Conservation (phyloP, 2,888 invertebrate species). For the Adineta ricciae region DNA sequence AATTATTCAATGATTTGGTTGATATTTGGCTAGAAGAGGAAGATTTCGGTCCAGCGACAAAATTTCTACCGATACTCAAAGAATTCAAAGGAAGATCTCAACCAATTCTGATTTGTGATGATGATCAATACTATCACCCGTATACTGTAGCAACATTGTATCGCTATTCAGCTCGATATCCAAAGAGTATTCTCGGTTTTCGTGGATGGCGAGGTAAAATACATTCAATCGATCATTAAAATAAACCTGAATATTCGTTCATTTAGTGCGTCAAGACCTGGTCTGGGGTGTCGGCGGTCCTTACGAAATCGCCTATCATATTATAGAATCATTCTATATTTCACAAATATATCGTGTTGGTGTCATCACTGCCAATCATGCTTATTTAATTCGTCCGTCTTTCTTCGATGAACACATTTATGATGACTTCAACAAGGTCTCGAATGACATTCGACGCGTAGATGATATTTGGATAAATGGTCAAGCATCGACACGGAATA, state of each 20-base stretch:
- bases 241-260: not conserved
- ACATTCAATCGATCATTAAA: not conserved
- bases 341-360: not conserved
- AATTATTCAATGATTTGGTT: not conserved
- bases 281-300: not conserved
- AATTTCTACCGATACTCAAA: not conserved
- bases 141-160: not conserved
- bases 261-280: not conserved
- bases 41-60: constrained; percentile 2
- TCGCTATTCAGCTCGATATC: not conserved
- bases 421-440: not conserved
- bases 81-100: not conserved
- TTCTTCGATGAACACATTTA: not conserved
- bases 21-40: not conserved
- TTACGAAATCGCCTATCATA: not conserved
- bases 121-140: constrained; percentile 8
- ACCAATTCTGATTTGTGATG: not conserved
- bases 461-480: constrained; percentile 21
- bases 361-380: not conserved
- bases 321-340: not conserved
- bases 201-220: not conserved
- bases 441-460: not conserved
- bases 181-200: not conserved
- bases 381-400: not conserved
- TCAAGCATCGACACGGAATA: not conserved